Conservation (phyloP, 1,140 invertebrate genomes). For the Asbolus verrucosus region DNA sequence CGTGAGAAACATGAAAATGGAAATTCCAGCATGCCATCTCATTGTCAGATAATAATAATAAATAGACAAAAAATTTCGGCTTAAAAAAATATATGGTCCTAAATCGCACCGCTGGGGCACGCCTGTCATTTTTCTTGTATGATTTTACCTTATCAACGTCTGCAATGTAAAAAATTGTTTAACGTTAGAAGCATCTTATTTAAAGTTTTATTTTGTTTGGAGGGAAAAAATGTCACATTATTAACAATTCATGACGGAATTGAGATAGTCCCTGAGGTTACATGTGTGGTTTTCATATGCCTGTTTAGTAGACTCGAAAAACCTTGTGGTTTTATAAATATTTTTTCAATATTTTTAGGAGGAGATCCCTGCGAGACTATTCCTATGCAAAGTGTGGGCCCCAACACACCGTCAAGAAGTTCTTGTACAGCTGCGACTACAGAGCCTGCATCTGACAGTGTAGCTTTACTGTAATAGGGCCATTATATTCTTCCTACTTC, state of each 20-base stretch:
- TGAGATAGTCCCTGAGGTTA: slow-evolving; percentile 17
- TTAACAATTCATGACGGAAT: slow-evolving; percentile 22
- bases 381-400: slow-evolving; percentile 55
- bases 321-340: slow-evolving; percentile 11
- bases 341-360: slow-evolving; percentile 46
- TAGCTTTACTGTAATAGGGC: slow-evolving; percentile 53
- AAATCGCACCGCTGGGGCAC: too few species aligned
- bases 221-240: slow-evolving; percentile 5
- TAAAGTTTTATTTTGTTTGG: too few species aligned
- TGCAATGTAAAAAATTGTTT: too few species aligned
- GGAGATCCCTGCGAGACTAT: slow-evolving; percentile 54
- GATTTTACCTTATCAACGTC: too few species aligned
- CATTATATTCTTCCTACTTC: slow-evolving; percentile 22
- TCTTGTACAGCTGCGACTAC: slow-evolving; percentile 55
- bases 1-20: too few species aligned
- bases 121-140: too few species aligned
- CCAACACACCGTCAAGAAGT: slow-evolving; percentile 56
- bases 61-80: too few species aligned
- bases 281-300: slow-evolving; percentile 21
- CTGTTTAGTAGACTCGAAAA: too few species aligned
- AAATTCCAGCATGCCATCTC: too few species aligned
- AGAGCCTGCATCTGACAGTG: slow-evolving; percentile 55
- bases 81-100: too few species aligned
- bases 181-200: too few species aligned
- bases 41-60: too few species aligned